Evolutionary conservation across 2,113 vertebrate genomes (phyloP).

Genomic region (Zosterops japonicus): DNA sequence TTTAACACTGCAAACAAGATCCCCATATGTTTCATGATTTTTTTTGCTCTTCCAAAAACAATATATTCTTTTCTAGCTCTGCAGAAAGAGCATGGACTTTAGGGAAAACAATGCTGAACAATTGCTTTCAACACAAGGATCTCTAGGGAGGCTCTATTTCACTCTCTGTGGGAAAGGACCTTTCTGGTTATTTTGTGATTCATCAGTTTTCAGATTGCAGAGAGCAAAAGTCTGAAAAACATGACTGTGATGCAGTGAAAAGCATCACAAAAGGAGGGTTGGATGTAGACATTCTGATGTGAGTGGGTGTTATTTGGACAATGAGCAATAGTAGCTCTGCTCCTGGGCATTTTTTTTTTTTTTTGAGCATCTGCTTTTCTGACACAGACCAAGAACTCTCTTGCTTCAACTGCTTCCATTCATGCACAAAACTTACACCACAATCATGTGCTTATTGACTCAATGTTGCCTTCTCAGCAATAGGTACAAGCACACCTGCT

Average conservation of each 20-base stretch:
- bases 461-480: background rate
- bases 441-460: background rate
- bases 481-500: background rate
- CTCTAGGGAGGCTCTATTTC: background rate
- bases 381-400: background rate
- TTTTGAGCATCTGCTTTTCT: background rate
- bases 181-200: background rate
- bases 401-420: background rate
- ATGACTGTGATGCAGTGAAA: background rate
- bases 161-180: background rate
- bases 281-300: background rate
- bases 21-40: background rate
- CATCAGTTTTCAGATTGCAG: background rate
- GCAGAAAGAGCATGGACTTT: background rate
- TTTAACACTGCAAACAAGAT: slow-evolving; percentile 23
- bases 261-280: background rate
- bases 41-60: slow-evolving; percentile 25
- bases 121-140: background rate
- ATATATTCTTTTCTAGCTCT: background rate
- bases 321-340: background rate
- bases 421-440: background rate
- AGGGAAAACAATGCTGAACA: background rate
- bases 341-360: background rate
- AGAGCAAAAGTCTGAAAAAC: background rate
- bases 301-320: background rate